These are phyloP conservation scores for Lepidochitona cinerea DNA, from an alignment of 2,888 invertebrate species.

Conservation along the genomic window DNA sequence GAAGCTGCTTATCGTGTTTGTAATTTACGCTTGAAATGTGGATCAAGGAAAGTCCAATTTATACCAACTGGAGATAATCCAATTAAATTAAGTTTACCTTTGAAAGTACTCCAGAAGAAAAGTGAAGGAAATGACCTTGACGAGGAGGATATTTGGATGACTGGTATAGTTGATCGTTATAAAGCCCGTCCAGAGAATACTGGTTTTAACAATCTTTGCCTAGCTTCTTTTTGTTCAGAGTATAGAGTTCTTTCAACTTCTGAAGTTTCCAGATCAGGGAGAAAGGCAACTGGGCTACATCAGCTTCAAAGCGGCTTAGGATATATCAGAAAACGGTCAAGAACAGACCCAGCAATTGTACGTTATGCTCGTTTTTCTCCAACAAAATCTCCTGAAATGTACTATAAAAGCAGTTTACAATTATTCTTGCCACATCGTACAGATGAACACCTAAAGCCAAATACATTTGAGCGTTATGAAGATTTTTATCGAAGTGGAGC, in stretches of 20 bases:
- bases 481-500: background rate
- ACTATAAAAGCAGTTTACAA: background rate
- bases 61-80: background rate
- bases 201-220: background rate
- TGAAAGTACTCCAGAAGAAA: background rate
- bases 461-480: background rate
- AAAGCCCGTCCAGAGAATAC: too few species aligned
- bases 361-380: background rate
- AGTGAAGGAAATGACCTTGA: background rate
- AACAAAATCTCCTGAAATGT: background rate
- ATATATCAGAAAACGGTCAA: background rate
- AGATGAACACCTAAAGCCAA: background rate
- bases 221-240: background rate
- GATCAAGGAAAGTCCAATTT: too few species aligned
- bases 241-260: background rate
- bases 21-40: background rate
- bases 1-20: background rate
- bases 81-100: background rate
- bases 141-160: background rate
- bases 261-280: too few species aligned
- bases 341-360: background rate
- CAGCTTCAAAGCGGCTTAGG: background rate
- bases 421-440: background rate
- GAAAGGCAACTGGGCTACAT: background rate
- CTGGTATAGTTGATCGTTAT: too few species aligned